Conservation (phyloP, 2,113 vertebrate genomes). For the Jacana jacana region DNA sequence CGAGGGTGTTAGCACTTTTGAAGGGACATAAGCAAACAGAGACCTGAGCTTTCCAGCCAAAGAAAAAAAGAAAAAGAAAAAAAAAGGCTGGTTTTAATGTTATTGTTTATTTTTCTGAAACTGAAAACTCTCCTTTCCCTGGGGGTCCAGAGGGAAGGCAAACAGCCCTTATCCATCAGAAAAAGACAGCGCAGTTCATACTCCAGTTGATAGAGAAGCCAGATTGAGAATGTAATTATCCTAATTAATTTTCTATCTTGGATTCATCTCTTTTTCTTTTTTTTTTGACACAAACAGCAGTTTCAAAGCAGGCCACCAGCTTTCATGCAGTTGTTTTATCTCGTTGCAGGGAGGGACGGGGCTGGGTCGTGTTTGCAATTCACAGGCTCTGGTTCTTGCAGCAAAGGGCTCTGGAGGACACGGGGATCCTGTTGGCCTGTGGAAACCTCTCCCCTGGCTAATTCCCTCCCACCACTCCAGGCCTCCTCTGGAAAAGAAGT, state of each 20-base stretch:
- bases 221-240: conserved; percentile 51
- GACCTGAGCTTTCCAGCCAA: not conserved
- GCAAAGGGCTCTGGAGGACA: not conserved
- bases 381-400: not conserved
- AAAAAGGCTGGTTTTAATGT: not conserved
- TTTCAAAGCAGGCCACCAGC: conserved; percentile 19
- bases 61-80: not conserved
- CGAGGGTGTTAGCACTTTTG: not conserved
- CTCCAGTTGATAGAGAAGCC: not conserved
- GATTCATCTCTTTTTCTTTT: not conserved
- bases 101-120: not conserved
- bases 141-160: not conserved
- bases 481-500: conserved; percentile 8
- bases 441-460: not conserved
- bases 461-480: conserved; percentile 9
- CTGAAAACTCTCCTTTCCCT: not conserved
- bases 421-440: not conserved
- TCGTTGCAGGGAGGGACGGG: not conserved
- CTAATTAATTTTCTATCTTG: conserved; percentile 44
- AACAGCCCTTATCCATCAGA: not conserved
- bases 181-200: not conserved
- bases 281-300: not conserved
- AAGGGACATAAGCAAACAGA: not conserved
- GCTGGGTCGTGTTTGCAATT: not conserved
- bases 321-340: not conserved